These are phyloP conservation scores for Pagetopsis macropterus DNA, from an alignment of 2,797 vertebrate species.

Conservation along the genomic window DNA sequence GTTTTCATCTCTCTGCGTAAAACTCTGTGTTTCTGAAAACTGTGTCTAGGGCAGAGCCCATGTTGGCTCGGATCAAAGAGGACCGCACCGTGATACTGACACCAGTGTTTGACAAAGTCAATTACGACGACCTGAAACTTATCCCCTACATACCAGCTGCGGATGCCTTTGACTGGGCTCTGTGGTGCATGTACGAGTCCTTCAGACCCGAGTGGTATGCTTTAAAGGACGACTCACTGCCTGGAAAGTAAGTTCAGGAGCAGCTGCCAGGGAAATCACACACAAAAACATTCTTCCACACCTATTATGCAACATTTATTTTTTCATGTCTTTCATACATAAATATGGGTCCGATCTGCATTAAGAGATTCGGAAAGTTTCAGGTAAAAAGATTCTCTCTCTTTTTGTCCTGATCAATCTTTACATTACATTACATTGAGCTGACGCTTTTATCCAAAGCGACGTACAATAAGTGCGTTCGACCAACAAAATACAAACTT, in stretches of 20 bases:
- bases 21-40: too few relatives aligned
- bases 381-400: too few relatives aligned
- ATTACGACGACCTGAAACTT: conserved; percentile 77
- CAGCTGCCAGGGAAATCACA: background rate
- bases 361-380: too few relatives aligned
- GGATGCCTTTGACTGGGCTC: conserved; percentile 84
- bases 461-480: too few relatives aligned
- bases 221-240: conserved; percentile 75
- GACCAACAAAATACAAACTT: too few relatives aligned
- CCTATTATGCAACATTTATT: too few relatives aligned
- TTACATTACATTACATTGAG: too few relatives aligned
- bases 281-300: background rate
- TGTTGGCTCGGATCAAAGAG: conserved; percentile 85
- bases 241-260: conserved; percentile 78
- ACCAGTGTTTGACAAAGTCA: conserved; percentile 83
- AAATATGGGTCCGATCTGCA: too few relatives aligned
- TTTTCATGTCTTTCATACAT: too few relatives aligned
- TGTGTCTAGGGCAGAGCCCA: conserved; percentile 82
- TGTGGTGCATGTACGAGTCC: conserved; percentile 83
- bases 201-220: conserved; percentile 79
- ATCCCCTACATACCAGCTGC: conserved; percentile 33
- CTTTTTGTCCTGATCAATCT: too few relatives aligned
- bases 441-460: too few relatives aligned
- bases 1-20: background rate
- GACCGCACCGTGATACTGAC: conserved; percentile 82